Percentiles rank a stretch among this genome's conserved stretches.
Evolutionary conservation across 2,113 vertebrate species (phyloP).

Genomic region (Micronisus gabar): DNA sequence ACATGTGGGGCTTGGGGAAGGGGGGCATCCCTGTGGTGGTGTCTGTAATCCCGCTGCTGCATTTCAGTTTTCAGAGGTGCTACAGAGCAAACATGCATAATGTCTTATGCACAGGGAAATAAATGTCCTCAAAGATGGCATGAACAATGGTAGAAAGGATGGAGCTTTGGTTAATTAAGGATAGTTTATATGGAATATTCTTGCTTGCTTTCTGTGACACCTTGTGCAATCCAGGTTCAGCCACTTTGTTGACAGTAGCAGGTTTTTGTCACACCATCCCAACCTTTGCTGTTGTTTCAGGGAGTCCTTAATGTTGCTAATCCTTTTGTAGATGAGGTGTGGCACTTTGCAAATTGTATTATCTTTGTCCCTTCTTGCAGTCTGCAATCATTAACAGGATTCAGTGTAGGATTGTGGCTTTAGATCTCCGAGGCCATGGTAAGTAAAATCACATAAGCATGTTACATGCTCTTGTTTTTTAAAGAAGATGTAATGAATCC

Average conservation of each 20-base stretch:
- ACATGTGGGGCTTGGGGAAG: background rate
- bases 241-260: accelerated
- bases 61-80: background rate
- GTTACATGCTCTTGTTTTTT: accelerated
- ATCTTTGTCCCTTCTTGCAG: slow-evolving; percentile 70
- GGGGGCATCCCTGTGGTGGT: background rate
- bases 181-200: accelerated
- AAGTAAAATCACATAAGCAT: background rate
- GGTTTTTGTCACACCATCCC: accelerated
- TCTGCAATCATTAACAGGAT: slow-evolving; percentile 89
- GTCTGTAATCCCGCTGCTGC: background rate
- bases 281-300: background rate
- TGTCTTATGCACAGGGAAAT: too few species aligned
- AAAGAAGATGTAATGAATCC: background rate
- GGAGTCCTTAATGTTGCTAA: background rate
- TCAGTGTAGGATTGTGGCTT: slow-evolving; percentile 90
- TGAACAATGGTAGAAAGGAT: background rate
- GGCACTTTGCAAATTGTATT: background rate
- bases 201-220: background rate
- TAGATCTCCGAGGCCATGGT: slow-evolving; percentile 95
- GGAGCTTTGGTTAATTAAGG: background rate
- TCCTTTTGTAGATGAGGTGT: background rate
- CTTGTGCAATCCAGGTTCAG: accelerated
- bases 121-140: accelerated
- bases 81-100: accelerated